Evolutionary conservation across 92 coral and sea anemone species (phyloP).

Genomic region (Galaxea fascicularis): DNA sequence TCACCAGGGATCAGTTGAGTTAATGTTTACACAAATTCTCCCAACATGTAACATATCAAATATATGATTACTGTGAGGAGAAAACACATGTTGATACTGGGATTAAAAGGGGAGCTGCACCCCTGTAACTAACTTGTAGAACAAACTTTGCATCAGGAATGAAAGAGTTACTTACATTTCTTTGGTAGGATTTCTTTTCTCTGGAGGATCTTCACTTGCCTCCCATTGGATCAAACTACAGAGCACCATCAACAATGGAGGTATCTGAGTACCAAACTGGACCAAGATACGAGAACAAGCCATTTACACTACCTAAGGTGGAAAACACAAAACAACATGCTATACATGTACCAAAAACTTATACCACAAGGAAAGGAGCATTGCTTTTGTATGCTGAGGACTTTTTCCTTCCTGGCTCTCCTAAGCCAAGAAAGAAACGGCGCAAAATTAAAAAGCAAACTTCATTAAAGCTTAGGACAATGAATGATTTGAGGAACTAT

Average conservation of each 20-base stretch:
- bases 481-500: conserved; percentile 82
- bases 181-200: conserved; percentile 72
- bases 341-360: conserved; percentile 71
- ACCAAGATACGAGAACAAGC: conserved; percentile 68
- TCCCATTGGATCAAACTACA: conserved; percentile 63
- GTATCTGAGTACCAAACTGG: conserved; percentile 19
- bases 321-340: neutral
- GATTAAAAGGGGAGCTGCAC: too few relatives aligned
- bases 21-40: too few relatives aligned
- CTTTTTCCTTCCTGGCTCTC: conserved; percentile 89
- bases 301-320: conserved; percentile 79
- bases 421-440: conserved; percentile 82
- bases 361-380: conserved; percentile 93
- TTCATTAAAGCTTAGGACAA: conserved; percentile 73
- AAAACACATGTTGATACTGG: too few relatives aligned
- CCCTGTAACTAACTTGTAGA: too few relatives aligned
- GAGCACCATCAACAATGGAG: conserved; percentile 13
- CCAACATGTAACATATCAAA: too few relatives aligned
- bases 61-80: too few relatives aligned
- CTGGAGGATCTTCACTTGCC: conserved; percentile 77
- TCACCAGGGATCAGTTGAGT: too few relatives aligned
- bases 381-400: conserved; percentile 91
- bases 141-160: neutral
- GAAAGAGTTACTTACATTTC: neutral
- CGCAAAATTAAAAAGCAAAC: conserved; percentile 70